A percentile compares a stretch with the other conserved stretches of the same genome.
Evolutionary conservation across 1,140 invertebrate species (phyloP).

Genomic region (Copidosoma floridanum): DNA sequence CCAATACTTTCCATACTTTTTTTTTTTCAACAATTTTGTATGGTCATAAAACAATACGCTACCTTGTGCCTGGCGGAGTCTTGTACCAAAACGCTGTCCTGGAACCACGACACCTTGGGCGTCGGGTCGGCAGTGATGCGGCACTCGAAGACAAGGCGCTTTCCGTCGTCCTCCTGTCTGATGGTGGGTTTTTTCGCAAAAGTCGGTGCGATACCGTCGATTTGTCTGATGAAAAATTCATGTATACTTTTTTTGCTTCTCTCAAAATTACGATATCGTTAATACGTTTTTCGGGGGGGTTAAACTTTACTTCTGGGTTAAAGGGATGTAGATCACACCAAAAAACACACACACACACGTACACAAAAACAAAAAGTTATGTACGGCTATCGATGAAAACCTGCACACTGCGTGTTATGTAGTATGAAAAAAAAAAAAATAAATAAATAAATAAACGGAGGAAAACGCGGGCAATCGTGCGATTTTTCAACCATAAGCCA

Average conservation of each 20-base stretch:
- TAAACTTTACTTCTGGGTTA: neutral
- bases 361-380: no score
- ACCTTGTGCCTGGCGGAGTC: conserved; percentile 83
- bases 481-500: no score
- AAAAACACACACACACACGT: no score
- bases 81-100: conserved; percentile 76
- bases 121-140: conserved; percentile 91
- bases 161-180: conserved; percentile 94
- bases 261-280: neutral
- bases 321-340: neutral
- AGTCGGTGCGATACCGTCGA: conserved; percentile 94
- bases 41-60: conserved; percentile 3
- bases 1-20: no score
- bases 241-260: neutral
- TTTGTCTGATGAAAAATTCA: conserved; percentile 70
- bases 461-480: no score
- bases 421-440: no score
- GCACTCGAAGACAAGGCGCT: conserved; percentile 93
- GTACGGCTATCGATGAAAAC: no score
- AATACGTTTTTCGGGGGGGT: neutral
- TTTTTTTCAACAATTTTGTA: neutral
- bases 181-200: conserved; percentile 97
- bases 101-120: conserved; percentile 89
- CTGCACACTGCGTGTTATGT: no score
- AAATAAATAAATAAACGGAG: no score